These are phyloP conservation scores for Onychomys leucogaster DNA, from an alignment of 2,797 vertebrate species.

Conservation along the genomic window DNA sequence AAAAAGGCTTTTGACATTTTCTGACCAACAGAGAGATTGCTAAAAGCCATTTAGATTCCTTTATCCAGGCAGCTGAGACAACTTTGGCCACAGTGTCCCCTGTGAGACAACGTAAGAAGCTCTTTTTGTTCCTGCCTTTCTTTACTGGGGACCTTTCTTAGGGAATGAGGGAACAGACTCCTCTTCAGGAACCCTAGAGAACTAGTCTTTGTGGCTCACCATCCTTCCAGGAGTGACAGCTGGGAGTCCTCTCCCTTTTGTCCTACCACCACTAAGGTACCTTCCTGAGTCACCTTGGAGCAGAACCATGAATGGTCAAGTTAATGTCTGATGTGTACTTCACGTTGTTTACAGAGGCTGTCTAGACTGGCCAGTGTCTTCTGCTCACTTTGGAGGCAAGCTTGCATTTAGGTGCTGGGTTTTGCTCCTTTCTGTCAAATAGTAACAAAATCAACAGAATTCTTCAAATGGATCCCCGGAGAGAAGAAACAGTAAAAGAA, in stretches of 20 bases:
- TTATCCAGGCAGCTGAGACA: background rate
- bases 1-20: background rate
- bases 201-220: background rate
- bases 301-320: background rate
- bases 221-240: background rate
- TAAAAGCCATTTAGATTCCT: constrained; percentile 3
- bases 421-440: constrained; percentile 15
- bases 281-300: background rate
- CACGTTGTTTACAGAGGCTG: background rate
- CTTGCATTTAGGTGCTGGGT: background rate
- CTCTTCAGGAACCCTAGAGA: background rate
- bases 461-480: constrained; percentile 9
- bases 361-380: background rate
- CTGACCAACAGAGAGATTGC: constrained; percentile 10
- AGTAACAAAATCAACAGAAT: constrained; percentile 39
- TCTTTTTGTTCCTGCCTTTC: background rate
- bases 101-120: background rate
- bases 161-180: background rate
- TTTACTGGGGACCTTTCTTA: background rate
- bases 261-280: background rate
- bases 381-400: background rate
- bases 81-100: background rate
- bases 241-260: background rate
- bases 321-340: background rate
- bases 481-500: background rate